Evolutionary conservation across 2,113 vertebrate species (phyloP).

Genomic region (Calonectris borealis): DNA sequence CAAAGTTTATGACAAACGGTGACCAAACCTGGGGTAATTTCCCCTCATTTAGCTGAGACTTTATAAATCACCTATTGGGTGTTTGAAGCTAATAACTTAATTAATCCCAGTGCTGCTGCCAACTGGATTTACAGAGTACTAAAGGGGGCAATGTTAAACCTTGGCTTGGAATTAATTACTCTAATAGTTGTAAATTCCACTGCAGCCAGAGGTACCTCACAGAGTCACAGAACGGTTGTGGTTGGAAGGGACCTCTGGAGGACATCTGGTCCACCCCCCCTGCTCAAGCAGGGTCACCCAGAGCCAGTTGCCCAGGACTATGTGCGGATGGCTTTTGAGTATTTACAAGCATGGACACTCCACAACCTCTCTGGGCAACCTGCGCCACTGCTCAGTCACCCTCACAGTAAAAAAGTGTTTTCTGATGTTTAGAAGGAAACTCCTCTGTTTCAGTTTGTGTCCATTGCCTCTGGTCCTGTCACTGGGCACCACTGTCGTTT

Average conservation of each 20-base stretch:
- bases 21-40: conserved; percentile 23
- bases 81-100: conserved; percentile 49
- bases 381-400: background rate
- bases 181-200: conserved; percentile 13
- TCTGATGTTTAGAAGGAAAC: background rate
- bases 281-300: background rate
- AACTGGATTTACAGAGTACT: conserved; percentile 49
- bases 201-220: background rate
- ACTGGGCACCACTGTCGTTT: background rate
- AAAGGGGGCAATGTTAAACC: conserved; percentile 17
- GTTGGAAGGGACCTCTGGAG: background rate
- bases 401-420: background rate
- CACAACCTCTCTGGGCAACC: background rate
- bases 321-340: background rate
- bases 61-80: conserved; percentile 16
- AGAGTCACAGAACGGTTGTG: background rate
- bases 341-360: background rate
- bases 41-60: background rate
- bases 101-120: conserved; percentile 20
- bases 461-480: background rate
- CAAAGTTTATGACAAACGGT: background rate
- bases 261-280: background rate
- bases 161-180: conserved; percentile 35
- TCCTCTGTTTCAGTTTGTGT: background rate
- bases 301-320: background rate